Evolutionary conservation across 2,888 invertebrate genomes (phyloP).

Genomic region (Alcis repandata): DNA sequence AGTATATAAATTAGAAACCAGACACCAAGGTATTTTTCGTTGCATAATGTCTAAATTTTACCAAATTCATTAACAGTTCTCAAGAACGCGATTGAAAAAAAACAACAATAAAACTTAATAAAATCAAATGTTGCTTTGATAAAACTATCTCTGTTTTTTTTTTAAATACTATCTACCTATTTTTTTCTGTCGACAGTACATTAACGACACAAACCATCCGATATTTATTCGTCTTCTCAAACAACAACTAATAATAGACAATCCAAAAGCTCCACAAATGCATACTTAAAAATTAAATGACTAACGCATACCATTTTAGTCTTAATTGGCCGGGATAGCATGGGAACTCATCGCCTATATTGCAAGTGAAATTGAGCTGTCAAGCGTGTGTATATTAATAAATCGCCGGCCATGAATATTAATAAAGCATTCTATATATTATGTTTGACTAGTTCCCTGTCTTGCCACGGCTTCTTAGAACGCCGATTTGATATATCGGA

Average conservation of each 20-base stretch:
- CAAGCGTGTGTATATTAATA: slow-evolving; percentile 79
- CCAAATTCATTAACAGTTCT: too few relatives aligned
- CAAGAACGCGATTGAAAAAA: too few relatives aligned
- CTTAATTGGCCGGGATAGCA: slow-evolving; percentile 62
- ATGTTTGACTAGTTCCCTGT: slow-evolving; percentile 58
- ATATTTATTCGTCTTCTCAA: neutral
- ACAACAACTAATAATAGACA: neutral
- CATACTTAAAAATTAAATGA: slow-evolving; percentile 33
- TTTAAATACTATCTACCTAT: too few relatives aligned
- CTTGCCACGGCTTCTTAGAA: slow-evolving; percentile 47
- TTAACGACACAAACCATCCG: too few relatives aligned
- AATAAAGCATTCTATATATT: slow-evolving; percentile 72
- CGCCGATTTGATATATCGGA: slow-evolving; percentile 53
- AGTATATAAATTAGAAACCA: too few relatives aligned
- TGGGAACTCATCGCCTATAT: slow-evolving; percentile 59
- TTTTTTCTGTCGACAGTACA: too few relatives aligned
- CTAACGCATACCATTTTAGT: slow-evolving; percentile 51
- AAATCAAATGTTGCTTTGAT: too few relatives aligned
- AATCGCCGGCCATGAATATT: slow-evolving; percentile 83
- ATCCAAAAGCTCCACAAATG: slow-evolving; percentile 17
- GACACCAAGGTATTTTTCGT: too few relatives aligned
- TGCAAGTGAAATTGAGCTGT: slow-evolving; percentile 82
- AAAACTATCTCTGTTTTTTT: too few relatives aligned
- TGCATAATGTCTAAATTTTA: too few relatives aligned
- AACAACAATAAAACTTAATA: too few relatives aligned